phyloP scores from a whole-genome alignment of 2,797 vertebrate genomes.

The Pangasius larnaudii region DNA sequence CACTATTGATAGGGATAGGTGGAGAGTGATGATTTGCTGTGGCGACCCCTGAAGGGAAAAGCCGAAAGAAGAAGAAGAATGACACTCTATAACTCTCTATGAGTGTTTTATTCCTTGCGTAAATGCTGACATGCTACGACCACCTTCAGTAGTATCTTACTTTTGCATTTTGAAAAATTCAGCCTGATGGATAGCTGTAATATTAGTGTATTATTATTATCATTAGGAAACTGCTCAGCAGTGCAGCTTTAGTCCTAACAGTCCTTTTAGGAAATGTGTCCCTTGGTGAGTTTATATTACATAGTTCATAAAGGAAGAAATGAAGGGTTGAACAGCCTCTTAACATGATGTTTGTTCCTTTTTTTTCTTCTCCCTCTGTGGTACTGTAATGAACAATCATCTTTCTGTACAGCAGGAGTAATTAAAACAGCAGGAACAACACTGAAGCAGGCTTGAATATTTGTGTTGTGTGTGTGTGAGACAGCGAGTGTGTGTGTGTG shows the following conservation, averaged over 20 bases:
- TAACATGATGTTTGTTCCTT: not conserved
- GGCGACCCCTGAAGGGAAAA: too few relatives aligned
- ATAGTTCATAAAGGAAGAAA: not conserved
- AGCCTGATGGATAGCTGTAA: not conserved
- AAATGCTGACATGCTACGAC: not conserved
- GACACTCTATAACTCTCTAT: not conserved
- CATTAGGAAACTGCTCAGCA: not conserved
- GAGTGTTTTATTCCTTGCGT: not conserved
- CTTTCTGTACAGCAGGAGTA: slow-evolving; percentile 42
- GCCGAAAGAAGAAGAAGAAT: not conserved
- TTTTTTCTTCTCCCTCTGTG: slow-evolving; percentile 18
- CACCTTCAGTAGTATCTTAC: not conserved
- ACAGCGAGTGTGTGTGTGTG: slow-evolving; percentile 10
- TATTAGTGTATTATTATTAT: not conserved
- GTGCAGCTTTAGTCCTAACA: too few relatives aligned
- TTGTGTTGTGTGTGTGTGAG: slow-evolving; percentile 15
- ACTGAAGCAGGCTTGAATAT: slow-evolving; percentile 15
- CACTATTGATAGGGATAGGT: too few relatives aligned
- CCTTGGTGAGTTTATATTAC: not conserved
- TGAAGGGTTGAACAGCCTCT: not conserved
- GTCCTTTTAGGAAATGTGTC: not conserved
- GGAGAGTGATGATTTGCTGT: too few relatives aligned
- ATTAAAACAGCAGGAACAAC: slow-evolving; percentile 46
- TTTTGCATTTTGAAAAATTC: not conserved
- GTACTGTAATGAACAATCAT: slow-evolving; percentile 39